Evolutionary conservation across 2,888 invertebrate species (phyloP).

Genomic region (Nemurella pictetii): DNA sequence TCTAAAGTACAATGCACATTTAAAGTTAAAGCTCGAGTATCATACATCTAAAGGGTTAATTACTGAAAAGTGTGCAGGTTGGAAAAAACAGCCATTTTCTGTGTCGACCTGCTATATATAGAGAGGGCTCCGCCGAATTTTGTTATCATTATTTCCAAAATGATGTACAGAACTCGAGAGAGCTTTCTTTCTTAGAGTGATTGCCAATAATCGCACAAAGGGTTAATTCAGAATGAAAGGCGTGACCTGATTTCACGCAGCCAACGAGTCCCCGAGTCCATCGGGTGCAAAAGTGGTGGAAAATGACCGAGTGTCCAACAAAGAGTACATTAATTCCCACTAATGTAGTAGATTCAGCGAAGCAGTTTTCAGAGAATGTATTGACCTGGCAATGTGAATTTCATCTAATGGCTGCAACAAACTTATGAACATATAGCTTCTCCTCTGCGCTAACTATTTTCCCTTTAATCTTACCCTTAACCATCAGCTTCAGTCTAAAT

Average conservation of each 20-base stretch:
- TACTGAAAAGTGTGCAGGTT: background rate
- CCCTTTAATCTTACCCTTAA: background rate
- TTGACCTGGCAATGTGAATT: background rate
- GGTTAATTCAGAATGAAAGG: background rate
- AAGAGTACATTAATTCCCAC: background rate
- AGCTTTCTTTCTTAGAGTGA: background rate
- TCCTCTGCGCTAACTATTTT: background rate
- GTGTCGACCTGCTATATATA: background rate
- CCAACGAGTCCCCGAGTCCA: background rate
- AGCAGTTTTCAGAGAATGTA: background rate
- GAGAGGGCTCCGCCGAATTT: background rate
- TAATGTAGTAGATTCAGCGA: background rate
- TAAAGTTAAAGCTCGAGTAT: background rate
- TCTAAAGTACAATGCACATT: background rate
- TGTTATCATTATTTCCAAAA: background rate
- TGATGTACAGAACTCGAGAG: background rate
- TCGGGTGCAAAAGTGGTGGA: background rate
- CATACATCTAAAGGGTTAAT: background rate
- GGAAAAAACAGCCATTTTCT: background rate
- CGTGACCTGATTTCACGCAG: background rate
- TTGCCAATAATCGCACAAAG: background rate
- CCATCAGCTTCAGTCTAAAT: constrained; percentile 10
- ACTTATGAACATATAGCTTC: background rate
- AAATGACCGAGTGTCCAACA: background rate
- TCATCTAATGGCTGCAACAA: background rate